phyloP scores from a whole-genome alignment of 2,888 invertebrate genomes.

The Anthophora plumipes region DNA sequence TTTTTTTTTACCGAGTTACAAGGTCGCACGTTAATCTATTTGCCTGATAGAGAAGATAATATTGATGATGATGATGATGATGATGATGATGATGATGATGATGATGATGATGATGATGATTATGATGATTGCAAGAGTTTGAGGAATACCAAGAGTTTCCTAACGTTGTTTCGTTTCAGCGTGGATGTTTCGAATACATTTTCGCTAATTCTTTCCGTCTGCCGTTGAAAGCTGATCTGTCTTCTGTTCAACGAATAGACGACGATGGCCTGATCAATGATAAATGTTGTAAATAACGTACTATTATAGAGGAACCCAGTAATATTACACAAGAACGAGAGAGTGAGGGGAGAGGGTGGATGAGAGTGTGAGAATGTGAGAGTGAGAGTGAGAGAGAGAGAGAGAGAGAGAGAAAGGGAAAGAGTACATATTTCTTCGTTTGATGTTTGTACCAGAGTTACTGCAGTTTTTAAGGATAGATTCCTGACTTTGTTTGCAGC shows the following conservation, averaged over 20 bases:
- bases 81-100: too few species aligned
- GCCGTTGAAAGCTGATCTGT: constrained; percentile 3
- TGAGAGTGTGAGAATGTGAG: too few species aligned
- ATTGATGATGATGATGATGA: neutral
- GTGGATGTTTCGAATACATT: constrained; percentile 7
- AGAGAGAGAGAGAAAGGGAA: neutral
- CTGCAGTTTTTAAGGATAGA: constrained; percentile 15
- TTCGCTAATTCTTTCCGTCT: neutral
- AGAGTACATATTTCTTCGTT: constrained; percentile 44
- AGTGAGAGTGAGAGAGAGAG: neutral
- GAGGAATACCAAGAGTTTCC: constrained; percentile 1
- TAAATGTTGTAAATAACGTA: constrained; percentile 54
- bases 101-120: neutral
- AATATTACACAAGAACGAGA: neutral
- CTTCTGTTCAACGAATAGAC: constrained; percentile 13
- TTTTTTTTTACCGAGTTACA: constrained; percentile 34
- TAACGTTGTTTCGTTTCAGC: constrained; percentile 8
- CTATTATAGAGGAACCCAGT: constrained; percentile 20
- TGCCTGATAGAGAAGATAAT: neutral
- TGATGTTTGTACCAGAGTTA: constrained; percentile 27
- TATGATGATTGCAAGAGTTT: neutral
- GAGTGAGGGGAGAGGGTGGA: neutral
- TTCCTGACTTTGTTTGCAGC: neutral
- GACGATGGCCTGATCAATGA: constrained; percentile 18
- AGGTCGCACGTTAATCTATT: neutral